Conservation (phyloP, 1,140 invertebrate species). For the Nixonia krombeini region DNA sequence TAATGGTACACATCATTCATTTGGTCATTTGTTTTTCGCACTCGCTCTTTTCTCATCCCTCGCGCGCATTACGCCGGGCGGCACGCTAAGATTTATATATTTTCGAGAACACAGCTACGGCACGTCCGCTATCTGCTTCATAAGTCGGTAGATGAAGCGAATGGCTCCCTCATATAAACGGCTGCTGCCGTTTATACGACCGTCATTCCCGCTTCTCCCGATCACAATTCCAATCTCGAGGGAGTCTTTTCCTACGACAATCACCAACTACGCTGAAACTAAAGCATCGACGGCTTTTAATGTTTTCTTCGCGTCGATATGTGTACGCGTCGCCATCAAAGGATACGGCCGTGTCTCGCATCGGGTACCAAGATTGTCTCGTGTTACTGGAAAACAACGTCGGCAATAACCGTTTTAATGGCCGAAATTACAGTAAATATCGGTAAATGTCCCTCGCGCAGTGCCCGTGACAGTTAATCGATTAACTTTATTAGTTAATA, state of each 20-base stretch:
- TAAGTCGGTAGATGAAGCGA: constrained; percentile 65
- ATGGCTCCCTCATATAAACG: constrained; percentile 51
- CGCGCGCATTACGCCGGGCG: too few relatives aligned
- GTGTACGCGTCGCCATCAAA: constrained; percentile 1
- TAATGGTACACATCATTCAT: not conserved
- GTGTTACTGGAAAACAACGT: too few relatives aligned
- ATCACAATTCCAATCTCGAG: constrained; percentile 46
- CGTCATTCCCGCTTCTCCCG: constrained; percentile 33
- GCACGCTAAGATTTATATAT: constrained; percentile 55
- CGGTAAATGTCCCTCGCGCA: too few relatives aligned
- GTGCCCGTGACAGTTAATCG: too few relatives aligned
- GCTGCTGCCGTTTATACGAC: constrained; percentile 40
- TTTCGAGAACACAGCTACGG: constrained; percentile 52
- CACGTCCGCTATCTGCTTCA: constrained; percentile 59
- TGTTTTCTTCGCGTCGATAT: constrained; percentile 34
- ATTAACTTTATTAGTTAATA: too few relatives aligned
- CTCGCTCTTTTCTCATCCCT: not conserved
- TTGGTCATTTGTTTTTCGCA: not conserved
- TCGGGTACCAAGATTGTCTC: not conserved
- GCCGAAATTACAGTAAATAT: too few relatives aligned
- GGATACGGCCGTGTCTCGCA: not conserved
- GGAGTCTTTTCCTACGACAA: constrained; percentile 28
- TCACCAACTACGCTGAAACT: constrained; percentile 10
- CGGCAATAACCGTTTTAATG: too few relatives aligned
- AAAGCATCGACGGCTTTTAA: constrained; percentile 30